Evolutionary conservation across 1,140 invertebrate genomes (phyloP), one percentile per base, ranked within the genome.

Genomic region (Chrysopa pallens): DNA sequence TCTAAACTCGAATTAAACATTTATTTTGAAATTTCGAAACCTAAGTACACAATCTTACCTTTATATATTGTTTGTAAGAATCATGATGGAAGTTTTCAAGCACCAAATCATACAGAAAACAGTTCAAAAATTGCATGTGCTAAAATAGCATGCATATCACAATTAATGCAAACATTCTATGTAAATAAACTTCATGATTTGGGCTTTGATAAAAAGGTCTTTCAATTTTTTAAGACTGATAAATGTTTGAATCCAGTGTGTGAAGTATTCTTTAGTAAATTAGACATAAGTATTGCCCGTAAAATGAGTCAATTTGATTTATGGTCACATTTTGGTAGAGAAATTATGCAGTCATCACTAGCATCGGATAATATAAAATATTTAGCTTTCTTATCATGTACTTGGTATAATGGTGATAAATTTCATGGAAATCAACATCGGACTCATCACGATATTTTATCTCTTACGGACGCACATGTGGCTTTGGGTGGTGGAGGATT

Each of bases 401-500:
- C 88, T 0, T 66, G 75, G 47, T 93, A 84, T 60, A 63, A 73
- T 48, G 80, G 80, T 2, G 64, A 66, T 5, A 69, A 64, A 23
- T 72, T 72, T 48, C 48, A 50, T 17, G 60, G 66, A 35, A 62
- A 68, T 50, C 65, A 67, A 45, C 63, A 71, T 36, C 70, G 70
- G 49, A 78, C 75, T 9, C 81, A 89, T 55, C 73, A 78, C 40
- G 78, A 85, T 51, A 76, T 84, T 28, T 59, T 87, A 15, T 68
- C 73, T 6, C 66, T 80, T 40, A 82, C 81, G 6, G 77, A 84
- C 62, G 87, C 76, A 1, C 81, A 94, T 61, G 83, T 82, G 29
- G 89, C 90, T 3, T 62, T 94, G 39, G 90, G 89, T 39, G 82
- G 84, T 39, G 90, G 89, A 11, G 89, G 88, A 6, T 63, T 96